Conservation (phyloP, 2,888 invertebrate genomes). For the Drosophila sordidula region DNA sequence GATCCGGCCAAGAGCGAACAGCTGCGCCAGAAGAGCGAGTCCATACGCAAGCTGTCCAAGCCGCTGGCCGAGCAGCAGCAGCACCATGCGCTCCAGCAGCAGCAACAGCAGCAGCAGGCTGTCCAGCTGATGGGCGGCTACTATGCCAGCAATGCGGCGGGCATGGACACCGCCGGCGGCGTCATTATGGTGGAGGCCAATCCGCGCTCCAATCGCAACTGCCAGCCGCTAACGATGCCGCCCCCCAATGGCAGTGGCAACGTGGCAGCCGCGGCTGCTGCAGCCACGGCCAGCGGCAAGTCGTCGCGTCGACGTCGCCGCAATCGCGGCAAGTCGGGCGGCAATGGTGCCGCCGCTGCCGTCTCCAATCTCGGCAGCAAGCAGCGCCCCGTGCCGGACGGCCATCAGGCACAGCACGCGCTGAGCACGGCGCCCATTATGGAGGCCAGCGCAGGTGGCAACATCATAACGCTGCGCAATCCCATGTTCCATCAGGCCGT, state of each 20-base stretch:
- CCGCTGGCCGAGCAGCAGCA: conserved; percentile 70
- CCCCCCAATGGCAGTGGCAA: conserved; percentile 21
- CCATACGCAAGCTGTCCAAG: conserved; percentile 83
- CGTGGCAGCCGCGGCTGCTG: conserved; percentile 70
- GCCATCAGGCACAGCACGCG: conserved; percentile 13
- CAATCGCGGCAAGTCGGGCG: conserved; percentile 80
- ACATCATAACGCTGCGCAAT: conserved; percentile 92
- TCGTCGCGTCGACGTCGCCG: conserved; percentile 82
- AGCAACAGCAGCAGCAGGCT: conserved; percentile 49
- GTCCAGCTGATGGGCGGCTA: conserved; percentile 55
- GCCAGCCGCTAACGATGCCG: conserved; percentile 34
- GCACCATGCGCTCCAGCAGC: conserved; percentile 38
- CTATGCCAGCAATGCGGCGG: conserved; percentile 58
- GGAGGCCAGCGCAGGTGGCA: conserved; percentile 74
- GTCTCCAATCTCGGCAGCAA: conserved; percentile 38
- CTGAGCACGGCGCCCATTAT: conserved; percentile 39
- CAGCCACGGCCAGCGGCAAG: conserved; percentile 68
- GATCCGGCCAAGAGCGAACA: conserved; percentile 86
- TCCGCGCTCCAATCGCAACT: conserved; percentile 60
- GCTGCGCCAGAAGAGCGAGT: conserved; percentile 83
- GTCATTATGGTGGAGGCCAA: conserved; percentile 85
- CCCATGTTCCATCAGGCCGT: conserved; percentile 88
- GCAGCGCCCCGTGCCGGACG: conserved; percentile 31
- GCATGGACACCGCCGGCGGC: conserved; percentile 73
- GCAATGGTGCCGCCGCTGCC: conserved; percentile 25